These are phyloP conservation scores for Drosophila mercatorum DNA, from an alignment of 2,888 invertebrate genomes.

Conservation along the genomic window DNA sequence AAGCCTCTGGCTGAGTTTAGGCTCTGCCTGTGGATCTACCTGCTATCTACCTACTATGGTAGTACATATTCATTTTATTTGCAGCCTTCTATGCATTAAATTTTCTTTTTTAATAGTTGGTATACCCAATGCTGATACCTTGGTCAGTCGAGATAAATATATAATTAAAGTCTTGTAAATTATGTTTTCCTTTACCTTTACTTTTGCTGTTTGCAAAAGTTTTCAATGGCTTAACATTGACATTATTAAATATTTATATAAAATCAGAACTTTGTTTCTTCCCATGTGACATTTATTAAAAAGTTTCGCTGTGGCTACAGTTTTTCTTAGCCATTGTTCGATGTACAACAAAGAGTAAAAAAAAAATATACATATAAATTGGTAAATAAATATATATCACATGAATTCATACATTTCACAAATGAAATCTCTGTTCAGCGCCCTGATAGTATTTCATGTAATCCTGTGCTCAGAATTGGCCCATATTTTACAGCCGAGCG, in stretches of 20 bases:
- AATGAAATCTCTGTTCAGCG: neutral
- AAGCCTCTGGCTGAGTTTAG: no score
- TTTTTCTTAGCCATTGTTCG: neutral
- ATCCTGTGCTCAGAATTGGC: neutral
- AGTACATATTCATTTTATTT: no score
- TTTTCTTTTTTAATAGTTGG: no score
- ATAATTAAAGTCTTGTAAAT: no score
- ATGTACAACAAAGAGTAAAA: neutral
- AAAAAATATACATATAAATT: neutral
- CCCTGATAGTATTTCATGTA: neutral
- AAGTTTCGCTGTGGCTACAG: neutral
- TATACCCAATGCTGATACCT: no score
- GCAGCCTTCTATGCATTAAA: no score
- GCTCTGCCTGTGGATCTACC: no score
- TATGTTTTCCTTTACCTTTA: no score
- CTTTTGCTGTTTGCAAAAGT: neutral
- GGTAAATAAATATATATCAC: no score
- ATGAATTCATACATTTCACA: no score
- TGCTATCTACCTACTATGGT: no score
- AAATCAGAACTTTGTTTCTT: neutral
- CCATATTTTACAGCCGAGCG: neutral
- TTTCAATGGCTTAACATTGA: neutral
- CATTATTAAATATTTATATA: constrained; percentile 5
- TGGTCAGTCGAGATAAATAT: no score
- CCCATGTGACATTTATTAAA: neutral